Evolutionary conservation across 2,113 vertebrate species (phyloP).

Genomic region (Parotia lawesii): DNA sequence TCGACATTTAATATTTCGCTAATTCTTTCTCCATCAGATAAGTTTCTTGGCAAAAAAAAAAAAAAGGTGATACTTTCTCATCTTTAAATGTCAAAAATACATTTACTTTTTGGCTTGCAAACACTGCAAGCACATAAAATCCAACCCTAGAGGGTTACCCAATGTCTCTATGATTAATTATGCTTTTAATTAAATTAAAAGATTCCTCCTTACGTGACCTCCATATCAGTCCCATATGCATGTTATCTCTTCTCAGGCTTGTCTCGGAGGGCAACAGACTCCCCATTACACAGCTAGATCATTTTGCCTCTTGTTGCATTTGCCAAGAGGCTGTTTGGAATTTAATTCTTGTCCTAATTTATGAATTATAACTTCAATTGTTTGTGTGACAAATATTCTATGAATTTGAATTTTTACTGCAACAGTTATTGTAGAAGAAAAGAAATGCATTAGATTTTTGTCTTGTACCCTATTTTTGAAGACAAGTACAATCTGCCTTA

Average conservation of each 20-base stretch:
- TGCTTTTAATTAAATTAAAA: conserved; percentile 70
- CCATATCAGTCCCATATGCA: conserved; percentile 46
- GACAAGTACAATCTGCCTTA: background rate
- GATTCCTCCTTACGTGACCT: conserved; percentile 48
- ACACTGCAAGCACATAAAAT: conserved; percentile 9
- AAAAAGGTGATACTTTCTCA: background rate
- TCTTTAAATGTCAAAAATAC: conserved; percentile 50
- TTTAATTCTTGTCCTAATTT: conserved; percentile 56
- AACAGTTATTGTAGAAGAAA: background rate
- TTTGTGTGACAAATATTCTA: conserved; percentile 25
- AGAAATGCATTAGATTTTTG: background rate
- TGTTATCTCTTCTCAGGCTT: conserved; percentile 14
- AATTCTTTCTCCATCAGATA: conserved; percentile 41
- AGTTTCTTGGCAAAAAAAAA: conserved; percentile 30
- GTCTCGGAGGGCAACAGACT: conserved; percentile 12
- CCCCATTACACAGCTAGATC: conserved; percentile 22
- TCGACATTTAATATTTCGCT: conserved; percentile 11
- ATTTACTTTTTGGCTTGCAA: conserved; percentile 45
- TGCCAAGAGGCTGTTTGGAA: conserved; percentile 47
- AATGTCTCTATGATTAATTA: conserved; percentile 57
- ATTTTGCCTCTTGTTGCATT: conserved; percentile 46
- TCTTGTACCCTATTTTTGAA: background rate
- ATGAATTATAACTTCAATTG: conserved; percentile 50
- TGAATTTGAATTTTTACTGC: conserved; percentile 45
- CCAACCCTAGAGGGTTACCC: background rate